Evolutionary conservation across 2,888 invertebrate genomes (phyloP).

Genomic region (Polyommatus icarus): DNA sequence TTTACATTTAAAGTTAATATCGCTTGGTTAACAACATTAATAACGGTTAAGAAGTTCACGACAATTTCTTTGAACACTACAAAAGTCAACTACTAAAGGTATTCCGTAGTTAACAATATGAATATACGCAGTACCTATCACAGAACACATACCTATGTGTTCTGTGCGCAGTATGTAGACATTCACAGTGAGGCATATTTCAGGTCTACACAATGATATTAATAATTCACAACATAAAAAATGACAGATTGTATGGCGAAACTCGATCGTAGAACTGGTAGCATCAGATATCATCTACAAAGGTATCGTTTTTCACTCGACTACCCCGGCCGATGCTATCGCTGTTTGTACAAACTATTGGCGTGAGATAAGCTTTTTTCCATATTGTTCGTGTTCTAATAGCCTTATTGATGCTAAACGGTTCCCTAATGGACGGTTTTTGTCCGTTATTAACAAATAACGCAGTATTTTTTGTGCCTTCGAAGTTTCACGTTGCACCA

Average conservation of each 20-base stretch:
- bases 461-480: slow-evolving; percentile 15
- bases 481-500: slow-evolving; percentile 8
- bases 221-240: slow-evolving; percentile 25
- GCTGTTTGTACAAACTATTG: slow-evolving; percentile 60
- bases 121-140: not conserved
- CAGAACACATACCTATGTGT: too few species aligned
- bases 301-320: slow-evolving; percentile 77
- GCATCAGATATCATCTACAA: slow-evolving; percentile 64
- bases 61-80: too few species aligned
- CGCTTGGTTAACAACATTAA: not conserved
- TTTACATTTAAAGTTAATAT: too few species aligned
- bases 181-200: not conserved
- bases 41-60: not conserved
- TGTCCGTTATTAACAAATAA: slow-evolving; percentile 22
- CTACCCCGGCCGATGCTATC: slow-evolving; percentile 55
- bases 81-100: not conserved
- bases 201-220: slow-evolving; percentile 18
- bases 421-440: slow-evolving; percentile 44
- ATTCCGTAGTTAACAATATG: not conserved
- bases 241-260: slow-evolving; percentile 43
- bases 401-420: slow-evolving; percentile 46
- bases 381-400: slow-evolving; percentile 40
- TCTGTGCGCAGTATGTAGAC: not conserved
- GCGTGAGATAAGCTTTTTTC: slow-evolving; percentile 49
- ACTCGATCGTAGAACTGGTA: slow-evolving; percentile 51